Evolutionary conservation across 2,113 vertebrate genomes (phyloP).

Genomic region (Alouatta palliata): DNA sequence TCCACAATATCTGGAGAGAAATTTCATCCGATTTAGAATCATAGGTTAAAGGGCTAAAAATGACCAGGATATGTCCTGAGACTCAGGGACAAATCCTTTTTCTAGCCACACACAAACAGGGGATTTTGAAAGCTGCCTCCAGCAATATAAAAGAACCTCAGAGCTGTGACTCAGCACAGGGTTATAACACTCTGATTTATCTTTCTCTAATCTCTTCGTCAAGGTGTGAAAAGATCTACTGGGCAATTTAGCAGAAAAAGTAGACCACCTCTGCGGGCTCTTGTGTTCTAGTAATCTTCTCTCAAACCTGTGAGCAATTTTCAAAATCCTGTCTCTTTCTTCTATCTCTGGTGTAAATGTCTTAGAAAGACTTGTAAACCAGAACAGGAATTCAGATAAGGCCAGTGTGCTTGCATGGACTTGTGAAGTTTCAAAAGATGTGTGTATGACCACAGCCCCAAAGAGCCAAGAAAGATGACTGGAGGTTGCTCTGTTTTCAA

Average conservation of each 20-base stretch:
- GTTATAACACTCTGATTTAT: not conserved
- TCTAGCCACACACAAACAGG: not conserved
- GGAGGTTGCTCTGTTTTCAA: not conserved
- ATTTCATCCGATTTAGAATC: not conserved
- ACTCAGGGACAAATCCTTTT: not conserved
- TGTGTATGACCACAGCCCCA: not conserved
- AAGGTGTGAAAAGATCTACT: not conserved
- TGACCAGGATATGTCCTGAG: not conserved
- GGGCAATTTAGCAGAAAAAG: not conserved
- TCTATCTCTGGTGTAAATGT: not conserved
- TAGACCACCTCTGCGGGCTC: not conserved
- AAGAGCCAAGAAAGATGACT: not conserved
- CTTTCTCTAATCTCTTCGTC: constrained; percentile 24
- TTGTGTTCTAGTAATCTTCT: not conserved
- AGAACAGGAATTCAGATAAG: not conserved
- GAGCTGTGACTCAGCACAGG: not conserved
- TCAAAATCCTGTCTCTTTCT: not conserved
- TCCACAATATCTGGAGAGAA: not conserved
- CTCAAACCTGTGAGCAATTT: not conserved
- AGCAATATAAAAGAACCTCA: not conserved
- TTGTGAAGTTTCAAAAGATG: not conserved
- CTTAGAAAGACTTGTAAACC: not conserved
- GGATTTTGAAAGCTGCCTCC: not conserved
- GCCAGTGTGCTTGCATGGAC: not conserved
- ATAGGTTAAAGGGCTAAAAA: not conserved